A percentile compares a stretch with the other conserved stretches of the same genome.
Conservation (phyloP, 1,140 invertebrate genomes). For the Heliconius hewitsoni region DNA sequence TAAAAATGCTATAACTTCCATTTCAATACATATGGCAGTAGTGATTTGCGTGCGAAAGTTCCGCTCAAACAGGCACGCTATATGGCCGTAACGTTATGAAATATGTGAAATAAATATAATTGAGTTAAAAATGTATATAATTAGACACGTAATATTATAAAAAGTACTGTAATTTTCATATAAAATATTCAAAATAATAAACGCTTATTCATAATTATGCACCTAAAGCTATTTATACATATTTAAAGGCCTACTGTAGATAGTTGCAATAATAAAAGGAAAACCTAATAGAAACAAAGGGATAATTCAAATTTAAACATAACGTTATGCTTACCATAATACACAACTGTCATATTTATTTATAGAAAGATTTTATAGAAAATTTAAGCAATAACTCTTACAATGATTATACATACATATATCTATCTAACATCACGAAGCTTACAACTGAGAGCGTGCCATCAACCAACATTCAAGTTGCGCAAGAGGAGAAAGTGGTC, state of each 20-base stretch:
- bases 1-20: not conserved
- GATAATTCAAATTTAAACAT: no score
- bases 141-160: not conserved
- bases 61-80: slow-evolving; percentile 13
- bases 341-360: no score
- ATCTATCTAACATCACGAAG: not conserved
- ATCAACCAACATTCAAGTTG: not conserved
- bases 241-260: not conserved
- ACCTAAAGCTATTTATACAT: no score
- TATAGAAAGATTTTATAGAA: no score
- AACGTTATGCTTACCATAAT: no score
- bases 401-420: not conserved
- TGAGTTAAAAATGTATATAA: not conserved
- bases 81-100: not conserved
- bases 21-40: not conserved
- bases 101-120: not conserved
- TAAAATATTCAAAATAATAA: not conserved
- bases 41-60: slow-evolving; percentile 7
- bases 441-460: not conserved
- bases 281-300: no score
- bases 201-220: not conserved
- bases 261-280: not conserved
- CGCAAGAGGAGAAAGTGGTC: slow-evolving; percentile 1
- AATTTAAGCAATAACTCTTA: not conserved
- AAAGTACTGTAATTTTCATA: not conserved